Conservation (phyloP, 2,888 invertebrate species). For the Leucoma salicis region DNA sequence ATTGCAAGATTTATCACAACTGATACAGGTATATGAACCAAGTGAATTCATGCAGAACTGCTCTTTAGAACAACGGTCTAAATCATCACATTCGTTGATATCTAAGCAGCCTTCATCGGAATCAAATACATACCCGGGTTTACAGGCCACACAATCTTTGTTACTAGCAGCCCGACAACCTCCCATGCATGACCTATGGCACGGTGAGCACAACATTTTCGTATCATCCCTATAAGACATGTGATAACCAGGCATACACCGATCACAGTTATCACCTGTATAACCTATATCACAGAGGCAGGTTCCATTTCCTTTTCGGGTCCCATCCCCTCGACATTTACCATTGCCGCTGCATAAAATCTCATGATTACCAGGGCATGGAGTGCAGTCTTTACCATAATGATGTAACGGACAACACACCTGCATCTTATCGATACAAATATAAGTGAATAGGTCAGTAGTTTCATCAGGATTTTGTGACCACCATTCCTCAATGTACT, state of each 20-base stretch:
- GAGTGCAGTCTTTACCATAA: conserved; percentile 90
- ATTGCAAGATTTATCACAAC: conserved; percentile 92
- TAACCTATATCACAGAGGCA: conserved; percentile 94
- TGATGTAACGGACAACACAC: conserved; percentile 93
- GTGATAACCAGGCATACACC: conserved; percentile 89
- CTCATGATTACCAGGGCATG: conserved; percentile 88
- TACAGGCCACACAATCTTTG: conserved; percentile 83
- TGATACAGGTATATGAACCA: conserved; percentile 90
- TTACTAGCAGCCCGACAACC: conserved; percentile 89
- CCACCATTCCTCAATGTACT: conserved; percentile 94
- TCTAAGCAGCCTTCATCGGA: conserved; percentile 91
- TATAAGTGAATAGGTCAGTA: conserved; percentile 76
- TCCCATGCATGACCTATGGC: conserved; percentile 90
- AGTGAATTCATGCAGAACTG: conserved; percentile 95
- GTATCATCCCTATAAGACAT: conserved; percentile 87
- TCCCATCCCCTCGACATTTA: conserved; percentile 91
- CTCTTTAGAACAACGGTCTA: conserved; percentile 80
- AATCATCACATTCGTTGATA: conserved; percentile 90
- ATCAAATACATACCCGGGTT: conserved; percentile 87
- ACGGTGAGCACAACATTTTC: conserved; percentile 88
- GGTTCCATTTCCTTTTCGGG: conserved; percentile 95
- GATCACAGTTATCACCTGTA: conserved; percentile 87
- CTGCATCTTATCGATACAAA: conserved; percentile 90
- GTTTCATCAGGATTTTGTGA: conserved; percentile 77
- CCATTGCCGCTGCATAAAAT: conserved; percentile 92